Evolutionary conservation across 2,113 vertebrate genomes (phyloP), one percentile per base, ranked within the genome.

Genomic region (Cyanocitta stelleri): DNA sequence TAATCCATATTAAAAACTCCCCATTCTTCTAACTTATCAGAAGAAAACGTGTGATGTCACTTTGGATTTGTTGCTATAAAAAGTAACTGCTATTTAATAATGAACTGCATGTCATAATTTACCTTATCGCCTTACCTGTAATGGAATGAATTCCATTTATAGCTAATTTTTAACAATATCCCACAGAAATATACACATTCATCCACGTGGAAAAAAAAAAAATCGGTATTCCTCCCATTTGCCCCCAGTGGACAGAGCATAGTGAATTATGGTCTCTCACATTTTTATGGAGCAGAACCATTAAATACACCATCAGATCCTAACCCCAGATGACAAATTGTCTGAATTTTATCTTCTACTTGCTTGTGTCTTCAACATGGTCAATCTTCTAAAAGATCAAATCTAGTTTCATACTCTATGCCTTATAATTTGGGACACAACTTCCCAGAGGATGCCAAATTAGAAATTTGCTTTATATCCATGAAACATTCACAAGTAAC

Each of bases 301-400:
- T 89, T 92, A 90, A 92, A 97, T 81, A 77, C 48, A 91, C 30
- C 30, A 83, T 81, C 46, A 76, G 26, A 93, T 77, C 37, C 58
- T 86, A 93, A 64, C 52, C 66, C 35, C 35, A 86, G 55, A 81
- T 79, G 69, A 94, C 63, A 95, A 91, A 91, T 33, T 30, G 26
- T n/a, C 63, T 67, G 73, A 89, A 90, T 90, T 85, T 84, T 73
- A 71, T 59, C 73, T 90, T 94, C 74, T 83, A 58, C 43, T 94
- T 89, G 32, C 79, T 90, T 83, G 52, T 76, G 37, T 76, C 87
- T 95, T 96, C 82, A 97, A 82, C 48, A 77, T 13, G 26, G 81
- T 59, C 41, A 92, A 89, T 96, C 86, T 93, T 85, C 83, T 77
- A 33, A 76, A 95, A 93, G 89, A 95, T 90, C 88, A 94, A 94